Evolutionary conservation across 2,797 vertebrate species (phyloP), one percentile per base, ranked within the genome.

Genomic region (Gephyroberyx darwinii): DNA sequence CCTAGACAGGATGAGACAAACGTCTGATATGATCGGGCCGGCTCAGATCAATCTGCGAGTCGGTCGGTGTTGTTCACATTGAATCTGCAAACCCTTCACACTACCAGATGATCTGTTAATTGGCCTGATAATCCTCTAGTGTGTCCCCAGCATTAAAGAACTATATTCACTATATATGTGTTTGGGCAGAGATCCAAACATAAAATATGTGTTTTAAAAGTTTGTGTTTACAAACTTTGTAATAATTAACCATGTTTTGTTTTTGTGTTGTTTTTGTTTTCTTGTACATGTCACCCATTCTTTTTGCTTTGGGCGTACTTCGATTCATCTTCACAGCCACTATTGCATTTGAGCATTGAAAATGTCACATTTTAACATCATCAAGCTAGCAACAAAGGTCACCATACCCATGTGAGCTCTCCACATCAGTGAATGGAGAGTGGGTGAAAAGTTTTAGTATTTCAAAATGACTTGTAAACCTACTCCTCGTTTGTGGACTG

Each of bases 331-430:
- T 74, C 69, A 19, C 35, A 62, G 56, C 45, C 19, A 2, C 7
- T 17, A 10, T 26, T 77, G 39, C 54, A 57, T 55, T 57, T 31
- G 30, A 71, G 60, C 39, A 33, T 37, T 60, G 51, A 64, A 84
- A 82, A 86, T 82, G 75, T 75, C 76, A 74, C 59, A 22, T 58
- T 71, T 41, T 57, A 22, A 22, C 53, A 77, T 68, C 57, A 70
- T 53, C 2, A 8, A 65, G 52, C 52, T 14, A 1, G 30, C 43
- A 17, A 57, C 52, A 87, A 81, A 83, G 76, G 80, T 84, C 80
- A 75, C 50, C 5, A 0, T 19, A 30, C 62, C 71, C 31, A 51
- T 14, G 33, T 57, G 63, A 56, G 65, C 66, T 19, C 55, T 39
- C 17, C 7, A 22, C 41, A 39, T 53, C 64, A 62, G 71, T 53